phyloP scores from a whole-genome alignment of 2,888 invertebrate species.

The Cosmopolites sordidus region DNA sequence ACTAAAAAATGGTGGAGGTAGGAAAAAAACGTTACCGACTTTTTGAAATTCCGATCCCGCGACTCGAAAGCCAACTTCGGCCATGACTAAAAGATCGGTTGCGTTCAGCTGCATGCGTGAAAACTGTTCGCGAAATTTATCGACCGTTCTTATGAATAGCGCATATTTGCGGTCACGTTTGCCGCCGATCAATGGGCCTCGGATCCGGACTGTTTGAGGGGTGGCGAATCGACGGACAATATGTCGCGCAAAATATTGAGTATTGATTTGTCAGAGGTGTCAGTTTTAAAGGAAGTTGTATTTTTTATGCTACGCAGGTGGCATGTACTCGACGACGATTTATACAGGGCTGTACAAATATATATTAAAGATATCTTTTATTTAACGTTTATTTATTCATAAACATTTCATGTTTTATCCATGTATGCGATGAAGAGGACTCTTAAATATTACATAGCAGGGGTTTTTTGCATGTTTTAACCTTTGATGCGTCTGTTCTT shows the following conservation, averaged over 20 bases:
- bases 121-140: constrained; percentile 29
- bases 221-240: constrained; percentile 25
- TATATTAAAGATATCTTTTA: no score
- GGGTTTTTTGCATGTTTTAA: no score
- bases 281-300: constrained; percentile 15
- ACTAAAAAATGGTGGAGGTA: no score
- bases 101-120: constrained; percentile 44
- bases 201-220: constrained; percentile 21
- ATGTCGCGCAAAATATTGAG: constrained; percentile 11
- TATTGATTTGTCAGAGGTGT: constrained; percentile 27
- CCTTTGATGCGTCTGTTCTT: no score
- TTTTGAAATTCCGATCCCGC: constrained; percentile 12
- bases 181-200: constrained; percentile 23
- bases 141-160: constrained; percentile 42
- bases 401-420: no score
- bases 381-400: no score
- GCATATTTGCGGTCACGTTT: constrained; percentile 47
- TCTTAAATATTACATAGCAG: no score
- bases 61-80: constrained; percentile 15
- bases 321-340: not conserved
- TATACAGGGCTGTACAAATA: not conserved
- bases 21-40: constrained; percentile 3
- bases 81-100: constrained; percentile 43
- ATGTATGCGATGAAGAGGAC: no score
- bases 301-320: constrained; percentile 21